Percentiles rank a stretch among this genome's conserved stretches.
Evolutionary conservation across 2,113 vertebrate species (phyloP).

Genomic region (Naja naja): DNA sequence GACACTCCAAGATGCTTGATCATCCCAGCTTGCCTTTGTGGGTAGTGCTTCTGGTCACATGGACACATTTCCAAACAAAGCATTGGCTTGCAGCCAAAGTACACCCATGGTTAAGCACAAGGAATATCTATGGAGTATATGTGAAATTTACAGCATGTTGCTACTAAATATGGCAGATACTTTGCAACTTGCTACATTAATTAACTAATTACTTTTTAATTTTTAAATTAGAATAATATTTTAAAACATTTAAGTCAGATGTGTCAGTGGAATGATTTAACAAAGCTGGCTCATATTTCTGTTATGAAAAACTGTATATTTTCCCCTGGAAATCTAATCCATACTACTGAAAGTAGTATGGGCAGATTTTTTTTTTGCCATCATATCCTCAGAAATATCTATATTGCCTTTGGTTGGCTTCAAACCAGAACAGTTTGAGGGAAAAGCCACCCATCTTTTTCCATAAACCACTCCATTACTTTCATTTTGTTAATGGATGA

Average conservation of each 20-base stretch:
- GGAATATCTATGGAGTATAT: neutral
- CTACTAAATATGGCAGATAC: neutral
- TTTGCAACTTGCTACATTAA: neutral
- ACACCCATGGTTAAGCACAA: neutral
- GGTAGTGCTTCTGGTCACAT: neutral
- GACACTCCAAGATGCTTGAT: neutral
- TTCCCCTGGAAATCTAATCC: conserved; percentile 54
- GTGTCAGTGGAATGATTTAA: neutral
- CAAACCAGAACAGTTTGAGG: conserved; percentile 27
- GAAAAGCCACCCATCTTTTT: conserved; percentile 34
- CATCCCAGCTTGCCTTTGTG: neutral
- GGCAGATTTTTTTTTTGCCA: conserved; percentile 42
- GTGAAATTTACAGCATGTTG: neutral
- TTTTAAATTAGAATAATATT: neutral
- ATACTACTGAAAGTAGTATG: conserved; percentile 35
- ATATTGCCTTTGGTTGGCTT: conserved; percentile 42
- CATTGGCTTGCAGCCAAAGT: neutral
- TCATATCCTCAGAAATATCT: conserved; percentile 52
- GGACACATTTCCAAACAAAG: neutral
- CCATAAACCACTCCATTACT: neutral
- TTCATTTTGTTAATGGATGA: conserved; percentile 13
- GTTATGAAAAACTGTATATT: conserved; percentile 20
- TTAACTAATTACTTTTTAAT: neutral
- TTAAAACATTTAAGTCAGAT: neutral
- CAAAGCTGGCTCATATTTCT: conserved; percentile 10